These are phyloP conservation scores for Hippolais icterina DNA, from an alignment of 2,113 vertebrate species.

Conservation along the genomic window DNA sequence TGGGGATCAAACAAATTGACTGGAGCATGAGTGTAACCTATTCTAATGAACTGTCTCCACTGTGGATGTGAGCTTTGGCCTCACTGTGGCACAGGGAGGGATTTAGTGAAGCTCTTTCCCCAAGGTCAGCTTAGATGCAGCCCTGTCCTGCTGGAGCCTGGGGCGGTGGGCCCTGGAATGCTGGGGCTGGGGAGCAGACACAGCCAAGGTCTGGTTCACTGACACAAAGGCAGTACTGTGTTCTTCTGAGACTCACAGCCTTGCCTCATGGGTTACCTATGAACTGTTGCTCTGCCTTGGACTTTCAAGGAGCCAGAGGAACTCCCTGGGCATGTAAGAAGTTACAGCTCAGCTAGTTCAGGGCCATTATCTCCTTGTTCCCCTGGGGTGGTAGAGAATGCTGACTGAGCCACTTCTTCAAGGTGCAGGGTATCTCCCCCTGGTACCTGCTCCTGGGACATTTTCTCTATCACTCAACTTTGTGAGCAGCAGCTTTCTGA, in stretches of 20 bases:
- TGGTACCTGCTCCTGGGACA: accelerated
- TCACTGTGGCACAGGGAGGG: neutral
- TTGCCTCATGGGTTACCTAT: neutral
- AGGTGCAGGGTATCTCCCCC: neutral
- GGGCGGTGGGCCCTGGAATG: accelerated
- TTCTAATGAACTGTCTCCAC: neutral
- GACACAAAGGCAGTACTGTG: neutral
- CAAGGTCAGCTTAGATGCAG: neutral
- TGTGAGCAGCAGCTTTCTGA: neutral
- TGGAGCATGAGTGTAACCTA: accelerated
- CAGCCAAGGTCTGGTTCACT: neutral
- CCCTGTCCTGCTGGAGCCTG: neutral
- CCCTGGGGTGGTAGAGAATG: neutral
- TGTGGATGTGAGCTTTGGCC: neutral
- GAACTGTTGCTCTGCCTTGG: neutral
- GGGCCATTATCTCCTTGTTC: accelerated
- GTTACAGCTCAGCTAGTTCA: accelerated
- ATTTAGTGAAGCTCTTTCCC: neutral
- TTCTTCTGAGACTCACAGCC: neutral
- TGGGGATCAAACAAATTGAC: neutral
- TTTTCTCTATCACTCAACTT: neutral
- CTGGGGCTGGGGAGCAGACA: accelerated
- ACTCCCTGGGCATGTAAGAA: neutral
- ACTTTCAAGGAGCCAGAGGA: neutral
- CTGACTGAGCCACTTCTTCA: neutral